A percentile compares a stretch with the other conserved stretches of the same genome.
Conservation (phyloP, 2,888 invertebrate genomes). For the Cephus runcator region DNA sequence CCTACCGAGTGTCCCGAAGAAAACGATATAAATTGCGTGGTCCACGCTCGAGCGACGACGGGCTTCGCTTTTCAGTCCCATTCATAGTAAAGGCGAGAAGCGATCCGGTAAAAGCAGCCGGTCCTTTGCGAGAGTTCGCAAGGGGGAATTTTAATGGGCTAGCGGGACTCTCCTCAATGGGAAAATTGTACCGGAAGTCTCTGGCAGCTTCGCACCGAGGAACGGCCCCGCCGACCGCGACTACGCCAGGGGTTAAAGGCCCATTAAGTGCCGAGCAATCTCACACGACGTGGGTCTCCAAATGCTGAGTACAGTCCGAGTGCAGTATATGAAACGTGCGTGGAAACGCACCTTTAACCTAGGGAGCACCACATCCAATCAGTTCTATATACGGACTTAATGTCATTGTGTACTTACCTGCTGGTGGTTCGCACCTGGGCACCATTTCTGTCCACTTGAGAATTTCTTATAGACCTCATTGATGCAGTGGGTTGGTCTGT, state of each 20-base stretch:
- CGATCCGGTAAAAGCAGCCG: neutral
- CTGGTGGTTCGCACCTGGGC: neutral
- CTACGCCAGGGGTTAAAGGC: slow-evolving; percentile 48
- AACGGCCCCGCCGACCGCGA: slow-evolving; percentile 24
- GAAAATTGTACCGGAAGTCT: slow-evolving; percentile 57
- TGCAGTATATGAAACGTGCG: neutral
- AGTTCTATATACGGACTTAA: neutral
- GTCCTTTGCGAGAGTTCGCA: neutral
- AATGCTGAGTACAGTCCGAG: neutral
- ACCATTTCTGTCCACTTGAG: neutral
- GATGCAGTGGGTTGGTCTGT: neutral
- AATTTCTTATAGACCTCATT: neutral
- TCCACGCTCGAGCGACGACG: neutral
- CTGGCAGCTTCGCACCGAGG: slow-evolving; percentile 21
- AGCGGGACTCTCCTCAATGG: slow-evolving; percentile 39
- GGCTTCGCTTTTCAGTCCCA: neutral
- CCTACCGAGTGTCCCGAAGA: neutral
- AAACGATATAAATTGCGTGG: neutral
- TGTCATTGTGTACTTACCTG: neutral
- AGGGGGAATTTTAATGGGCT: slow-evolving; percentile 29
- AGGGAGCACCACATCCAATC: neutral
- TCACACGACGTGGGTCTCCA: slow-evolving; percentile 22
- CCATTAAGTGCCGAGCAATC: slow-evolving; percentile 51
- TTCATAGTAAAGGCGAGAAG: neutral
- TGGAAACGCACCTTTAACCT: neutral